Evolutionary conservation across 2,113 vertebrate genomes (phyloP), one percentile per base, ranked within the genome.

Genomic region (Protobothrops flavoviridis): DNA sequence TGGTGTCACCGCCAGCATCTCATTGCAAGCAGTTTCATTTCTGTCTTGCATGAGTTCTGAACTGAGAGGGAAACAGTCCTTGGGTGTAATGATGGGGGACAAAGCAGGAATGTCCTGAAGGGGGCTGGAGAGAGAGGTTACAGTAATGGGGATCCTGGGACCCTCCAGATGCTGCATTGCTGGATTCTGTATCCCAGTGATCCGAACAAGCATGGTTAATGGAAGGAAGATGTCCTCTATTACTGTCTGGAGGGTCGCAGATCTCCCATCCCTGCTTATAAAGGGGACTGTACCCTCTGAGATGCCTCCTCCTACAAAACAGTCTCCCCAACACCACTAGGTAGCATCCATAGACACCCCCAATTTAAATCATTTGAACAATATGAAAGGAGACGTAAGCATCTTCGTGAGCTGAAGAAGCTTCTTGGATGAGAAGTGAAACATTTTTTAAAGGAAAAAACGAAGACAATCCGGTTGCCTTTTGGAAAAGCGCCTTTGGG

Each of bases 21-120:
- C 85, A 3, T 50, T 91, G 4, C 56, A 93, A 93, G 74, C 0
- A 0, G 43, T 74, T 85, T 33, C 48, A 0, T 90, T 92, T 95
- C 81, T 20, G 20, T 33, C 39, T 1, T 0, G 2, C 2, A 0
- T 0, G 0, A 17, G 93, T 94, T 91, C 96, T 85, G 10, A 96
- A 15, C 92, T 95, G 93, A 96, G 95, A 93, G 94, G 45, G 1
- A 92, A n/a, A 59, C 92, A 92, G 91, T 39, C 24, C 29, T 26
- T 85, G 88, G 69, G 56, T 45, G 26, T 24, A 90, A 50, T 26
- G 57, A 5, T 21, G 3, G 39, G 43, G 29, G 15, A 8, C 0
- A 0, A 39, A 39, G 69, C 6, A 48, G 26, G 45, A 20, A 2
- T 21, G 39, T 13, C 2, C n/a, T n/a, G 59, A 48, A 45, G 7